Percentiles rank a stretch among this genome's conserved stretches.
phyloP scores from a whole-genome alignment of 37 sponge, comb jelly and placozoan species.

The Oopsacas minuta region DNA sequence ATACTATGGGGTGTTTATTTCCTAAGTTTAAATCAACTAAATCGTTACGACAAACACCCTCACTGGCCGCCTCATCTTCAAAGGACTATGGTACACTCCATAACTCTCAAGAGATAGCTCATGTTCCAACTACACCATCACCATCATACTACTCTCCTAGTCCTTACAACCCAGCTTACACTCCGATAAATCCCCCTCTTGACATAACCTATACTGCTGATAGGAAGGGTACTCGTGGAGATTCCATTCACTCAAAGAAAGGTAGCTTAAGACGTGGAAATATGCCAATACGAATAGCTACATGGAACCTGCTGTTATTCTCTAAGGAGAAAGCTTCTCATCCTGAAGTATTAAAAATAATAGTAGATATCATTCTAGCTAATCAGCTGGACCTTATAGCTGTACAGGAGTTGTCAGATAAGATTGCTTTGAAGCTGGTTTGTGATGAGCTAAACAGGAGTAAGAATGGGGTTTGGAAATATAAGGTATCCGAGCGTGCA shows the following conservation, averaged over 20 bases:
- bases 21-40: too few species aligned
- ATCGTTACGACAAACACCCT: too few species aligned
- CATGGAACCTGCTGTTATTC: constrained; percentile 1
- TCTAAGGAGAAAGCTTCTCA: neutral
- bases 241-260: neutral
- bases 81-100: too few species aligned
- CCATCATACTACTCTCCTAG: too few species aligned
- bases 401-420: neutral
- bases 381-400: neutral
- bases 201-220: neutral
- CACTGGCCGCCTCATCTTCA: too few species aligned
- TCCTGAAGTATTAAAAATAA: neutral
- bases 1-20: too few species aligned
- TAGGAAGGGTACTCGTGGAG: neutral
- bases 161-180: neutral
- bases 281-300: neutral
- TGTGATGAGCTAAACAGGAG: neutral
- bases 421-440: neutral
- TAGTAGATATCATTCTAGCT: neutral
- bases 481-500: neutral
- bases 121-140: too few species aligned
- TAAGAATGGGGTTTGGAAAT: neutral
- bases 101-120: too few species aligned
- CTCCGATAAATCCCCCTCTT: neutral
- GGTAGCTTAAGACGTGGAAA: neutral